Evolutionary conservation across 2,888 invertebrate genomes (phyloP).

Genomic region (Heliconius ethilla): DNA sequence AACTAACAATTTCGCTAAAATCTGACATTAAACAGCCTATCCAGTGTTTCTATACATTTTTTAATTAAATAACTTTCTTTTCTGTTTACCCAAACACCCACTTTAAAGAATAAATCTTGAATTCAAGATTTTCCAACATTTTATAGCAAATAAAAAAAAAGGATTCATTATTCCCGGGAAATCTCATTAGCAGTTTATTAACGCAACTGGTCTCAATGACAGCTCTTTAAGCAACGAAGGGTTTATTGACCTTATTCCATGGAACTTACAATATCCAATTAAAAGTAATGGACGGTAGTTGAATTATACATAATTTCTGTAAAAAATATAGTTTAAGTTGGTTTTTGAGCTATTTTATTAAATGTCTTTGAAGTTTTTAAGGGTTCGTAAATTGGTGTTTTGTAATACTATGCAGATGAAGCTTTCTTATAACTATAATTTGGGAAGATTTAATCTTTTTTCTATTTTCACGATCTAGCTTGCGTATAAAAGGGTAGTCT

Average conservation of each 20-base stretch:
- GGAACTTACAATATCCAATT: conserved; percentile 37
- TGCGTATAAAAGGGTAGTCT: neutral
- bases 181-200: conserved; percentile 44
- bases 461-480: neutral
- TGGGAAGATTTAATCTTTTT: neutral
- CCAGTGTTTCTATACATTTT: neutral
- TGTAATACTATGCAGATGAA: neutral
- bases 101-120: neutral
- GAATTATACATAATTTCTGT: neutral
- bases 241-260: conserved; percentile 39
- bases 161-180: conserved; percentile 38
- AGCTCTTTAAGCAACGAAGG: conserved; percentile 38
- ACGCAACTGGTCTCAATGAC: conserved; percentile 40
- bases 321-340: neutral
- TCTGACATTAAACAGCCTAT: neutral
- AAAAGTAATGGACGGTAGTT: conserved; percentile 34
- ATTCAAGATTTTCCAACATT: conserved; percentile 17
- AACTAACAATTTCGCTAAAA: neutral
- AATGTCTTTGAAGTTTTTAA: neutral
- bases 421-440: no score
- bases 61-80: neutral
- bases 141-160: conserved; percentile 32
- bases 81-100: conserved; percentile 1
- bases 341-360: neutral
- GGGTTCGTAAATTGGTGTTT: neutral